Evolutionary conservation across 2,113 vertebrate species (phyloP).

Genomic region (Gadus macrocephalus): DNA sequence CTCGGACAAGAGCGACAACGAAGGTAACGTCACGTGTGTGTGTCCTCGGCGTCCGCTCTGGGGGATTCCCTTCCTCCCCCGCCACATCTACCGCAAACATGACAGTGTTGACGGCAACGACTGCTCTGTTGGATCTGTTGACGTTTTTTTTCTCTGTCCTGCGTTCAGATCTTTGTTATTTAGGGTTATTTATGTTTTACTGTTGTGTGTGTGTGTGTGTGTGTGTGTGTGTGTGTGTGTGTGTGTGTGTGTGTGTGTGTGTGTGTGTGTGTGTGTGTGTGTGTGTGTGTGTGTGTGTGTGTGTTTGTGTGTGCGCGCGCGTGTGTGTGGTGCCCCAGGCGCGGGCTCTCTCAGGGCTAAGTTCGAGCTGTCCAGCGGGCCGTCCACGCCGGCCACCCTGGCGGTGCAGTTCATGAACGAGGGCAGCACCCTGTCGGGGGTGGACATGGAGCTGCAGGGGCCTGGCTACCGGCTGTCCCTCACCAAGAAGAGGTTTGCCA

Average conservation of each 20-base stretch:
- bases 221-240: no score
- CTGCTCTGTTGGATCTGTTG: background rate
- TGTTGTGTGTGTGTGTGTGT: no score
- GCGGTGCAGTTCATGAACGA: conserved; percentile 94
- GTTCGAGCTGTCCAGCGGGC: conserved; percentile 90
- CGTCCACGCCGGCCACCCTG: conserved; percentile 87
- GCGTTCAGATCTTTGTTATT: background rate
- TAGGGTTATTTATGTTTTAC: no score
- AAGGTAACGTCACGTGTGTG: conserved; percentile 70
- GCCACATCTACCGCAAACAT: no score
- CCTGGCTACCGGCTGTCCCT: conserved; percentile 92
- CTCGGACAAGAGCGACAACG: conserved; percentile 95
- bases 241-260: background rate
- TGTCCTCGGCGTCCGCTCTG: no score
- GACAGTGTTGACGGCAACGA: no score
- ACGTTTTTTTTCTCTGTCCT: background rate
- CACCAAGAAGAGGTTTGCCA: conserved; percentile 92
- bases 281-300: no score
- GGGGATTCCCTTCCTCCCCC: background rate
- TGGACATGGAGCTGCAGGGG: conserved; percentile 86
- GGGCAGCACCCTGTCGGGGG: conserved; percentile 88
- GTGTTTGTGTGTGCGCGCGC: background rate
- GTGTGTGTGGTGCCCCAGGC: conserved; percentile 62
- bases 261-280: no score
- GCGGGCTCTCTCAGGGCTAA: conserved; percentile 92